Conservation (phyloP, 2,113 vertebrate genomes). For the Rhadina sibilatrix region DNA sequence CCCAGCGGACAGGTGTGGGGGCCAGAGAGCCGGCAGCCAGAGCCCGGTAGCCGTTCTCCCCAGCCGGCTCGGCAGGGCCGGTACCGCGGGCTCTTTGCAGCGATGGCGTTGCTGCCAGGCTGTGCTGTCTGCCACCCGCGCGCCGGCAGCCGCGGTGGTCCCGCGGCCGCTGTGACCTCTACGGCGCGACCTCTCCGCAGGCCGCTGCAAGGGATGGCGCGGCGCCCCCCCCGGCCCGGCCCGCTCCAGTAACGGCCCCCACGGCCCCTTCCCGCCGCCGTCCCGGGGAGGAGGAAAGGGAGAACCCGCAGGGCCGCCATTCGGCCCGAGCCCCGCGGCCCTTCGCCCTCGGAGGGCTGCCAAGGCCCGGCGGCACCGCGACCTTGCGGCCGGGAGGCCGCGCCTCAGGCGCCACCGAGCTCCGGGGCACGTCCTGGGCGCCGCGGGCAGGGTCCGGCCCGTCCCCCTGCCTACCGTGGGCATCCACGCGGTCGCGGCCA, state of each 20-base stretch:
- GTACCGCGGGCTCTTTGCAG: accelerated
- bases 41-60: accelerated
- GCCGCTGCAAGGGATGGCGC: not conserved
- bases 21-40: accelerated
- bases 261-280: not conserved
- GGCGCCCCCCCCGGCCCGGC: not conserved
- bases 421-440: not conserved
- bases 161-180: not conserved
- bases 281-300: not conserved
- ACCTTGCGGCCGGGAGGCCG: not conserved
- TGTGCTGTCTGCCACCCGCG: accelerated
- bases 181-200: not conserved
- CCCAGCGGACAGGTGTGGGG: accelerated
- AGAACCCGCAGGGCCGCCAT: not conserved
- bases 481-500: not conserved
- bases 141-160: not conserved
- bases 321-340: not conserved
- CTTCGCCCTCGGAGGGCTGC: not conserved
- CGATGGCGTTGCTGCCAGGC: not conserved
- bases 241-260: not conserved
- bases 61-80: accelerated
- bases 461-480: not conserved
- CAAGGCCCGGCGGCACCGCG: not conserved
- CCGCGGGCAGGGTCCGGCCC: not conserved
- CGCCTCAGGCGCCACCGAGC: not conserved